A percentile compares a stretch with the other conserved stretches of the same genome.
phyloP scores from a whole-genome alignment of 2,113 vertebrate species.

The Eublepharis macularius region DNA sequence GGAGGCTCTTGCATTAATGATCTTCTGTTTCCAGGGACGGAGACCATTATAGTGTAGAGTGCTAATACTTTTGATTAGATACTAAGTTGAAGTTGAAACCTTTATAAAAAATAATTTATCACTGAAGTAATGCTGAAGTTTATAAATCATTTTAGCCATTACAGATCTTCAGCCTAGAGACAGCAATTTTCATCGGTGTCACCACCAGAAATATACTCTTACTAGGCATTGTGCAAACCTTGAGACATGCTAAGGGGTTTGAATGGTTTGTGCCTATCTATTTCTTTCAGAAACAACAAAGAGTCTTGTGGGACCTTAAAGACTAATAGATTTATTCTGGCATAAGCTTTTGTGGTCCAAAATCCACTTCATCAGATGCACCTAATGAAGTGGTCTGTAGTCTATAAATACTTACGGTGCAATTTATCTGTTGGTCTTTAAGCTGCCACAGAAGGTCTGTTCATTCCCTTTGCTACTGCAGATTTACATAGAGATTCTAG shows the following conservation, averaged over 20 bases:
- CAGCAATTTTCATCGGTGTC: background rate
- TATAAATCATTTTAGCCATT: background rate
- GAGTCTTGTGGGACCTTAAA: background rate
- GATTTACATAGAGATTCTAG: background rate
- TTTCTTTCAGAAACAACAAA: background rate
- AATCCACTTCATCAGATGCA: background rate
- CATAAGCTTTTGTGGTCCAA: too few relatives aligned
- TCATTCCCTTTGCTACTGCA: background rate
- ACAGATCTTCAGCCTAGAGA: background rate
- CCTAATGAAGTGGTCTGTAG: too few relatives aligned
- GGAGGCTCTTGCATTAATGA: background rate
- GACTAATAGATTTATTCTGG: too few relatives aligned
- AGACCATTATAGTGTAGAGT: conserved; percentile 25
- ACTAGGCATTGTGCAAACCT: background rate
- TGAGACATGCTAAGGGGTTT: background rate
- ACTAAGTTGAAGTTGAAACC: conserved; percentile 38
- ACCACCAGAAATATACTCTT: background rate
- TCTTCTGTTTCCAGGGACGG: conserved; percentile 14
- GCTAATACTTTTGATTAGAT: conserved; percentile 55
- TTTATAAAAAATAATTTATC: conserved; percentile 35
- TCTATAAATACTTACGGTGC: too few relatives aligned
- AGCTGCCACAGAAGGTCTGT: background rate
- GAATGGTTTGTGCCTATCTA: background rate
- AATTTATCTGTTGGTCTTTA: background rate
- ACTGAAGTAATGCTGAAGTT: conserved; percentile 19